Base-by-base conservation (phyloP, 2,113 vertebrate genomes). In the Nestor notabilis region DNA sequence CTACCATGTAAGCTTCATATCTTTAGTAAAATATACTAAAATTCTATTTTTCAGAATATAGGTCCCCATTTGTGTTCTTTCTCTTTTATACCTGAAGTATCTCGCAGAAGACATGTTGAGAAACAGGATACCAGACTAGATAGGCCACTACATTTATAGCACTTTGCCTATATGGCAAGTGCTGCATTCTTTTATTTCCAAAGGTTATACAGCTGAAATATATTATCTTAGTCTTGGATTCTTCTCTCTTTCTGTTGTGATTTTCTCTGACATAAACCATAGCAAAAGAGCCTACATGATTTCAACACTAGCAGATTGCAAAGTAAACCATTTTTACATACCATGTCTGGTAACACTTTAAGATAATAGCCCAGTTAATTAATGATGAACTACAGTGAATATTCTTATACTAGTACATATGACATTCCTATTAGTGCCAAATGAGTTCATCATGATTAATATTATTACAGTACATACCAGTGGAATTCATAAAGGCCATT, bases 271-370 rank as follows among this genome's bases (percentile, higher is more conserved):
- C 96, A 98, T 97, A 98, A 98, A 98, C 97, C 97, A 98, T 98
- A 95, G 94, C 95, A 97, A 97, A 97, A 97, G 65, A 95, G 89
- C 90, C 89, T 95, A 97, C 98, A 97, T 96, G 95, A 97, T 98
- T 98, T 98, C 98, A 98, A 97, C 97, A 97, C 97, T 97, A 97
- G 96, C 95, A 97, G 97, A 97, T 97, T 95, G 97, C 97, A 98
- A 98, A 98, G 96, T 98, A 98, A 98, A 98, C 98, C 97, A 97
- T 98, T 98, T 98, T 98, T 97, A 98, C 98, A 98, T 98, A 98
- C 98, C 98, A 98, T 97, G 98, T 98, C 98, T 98, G 98, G 98
- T 97, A 98, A 98, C 98, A 98, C 98, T 98, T 98, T 98, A 98
- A 96, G 98, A 98, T 98, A 98, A 98, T 98, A 97, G 96, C 96